These are phyloP conservation scores for Leucania comma DNA, from an alignment of 2,888 invertebrate genomes.

Conservation along the genomic window DNA sequence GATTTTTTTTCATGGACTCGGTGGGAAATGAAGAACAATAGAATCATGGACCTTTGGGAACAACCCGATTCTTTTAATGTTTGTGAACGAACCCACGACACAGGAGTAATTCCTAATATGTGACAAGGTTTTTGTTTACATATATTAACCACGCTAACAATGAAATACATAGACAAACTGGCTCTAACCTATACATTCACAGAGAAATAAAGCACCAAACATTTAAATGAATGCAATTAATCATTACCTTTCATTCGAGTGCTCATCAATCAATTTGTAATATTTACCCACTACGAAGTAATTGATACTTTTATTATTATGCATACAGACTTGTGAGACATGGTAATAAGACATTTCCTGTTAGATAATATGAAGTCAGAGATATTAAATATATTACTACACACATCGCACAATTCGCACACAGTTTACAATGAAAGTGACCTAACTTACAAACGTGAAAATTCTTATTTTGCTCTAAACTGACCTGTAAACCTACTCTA, in stretches of 20 bases:
- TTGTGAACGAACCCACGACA: too few relatives aligned
- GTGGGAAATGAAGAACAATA: too few relatives aligned
- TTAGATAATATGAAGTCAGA: constrained; percentile 34
- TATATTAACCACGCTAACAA: background rate
- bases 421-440: too few relatives aligned
- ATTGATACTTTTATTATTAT: constrained; percentile 51
- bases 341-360: constrained; percentile 49
- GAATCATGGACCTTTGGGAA: too few relatives aligned
- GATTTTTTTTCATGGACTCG: too few relatives aligned
- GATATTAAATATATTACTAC: constrained; percentile 3
- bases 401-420: too few relatives aligned
- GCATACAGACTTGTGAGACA: constrained; percentile 28
- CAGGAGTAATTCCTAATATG: too few relatives aligned
- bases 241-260: constrained; percentile 42
- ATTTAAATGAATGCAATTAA: constrained; percentile 36
- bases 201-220: constrained; percentile 29
- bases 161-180: background rate
- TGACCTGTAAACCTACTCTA: too few relatives aligned
- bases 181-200: background rate
- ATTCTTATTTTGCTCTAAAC: too few relatives aligned
- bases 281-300: constrained; percentile 35
- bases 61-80: too few relatives aligned
- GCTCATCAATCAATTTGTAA: constrained; percentile 51
- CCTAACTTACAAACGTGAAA: too few relatives aligned
- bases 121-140: too few relatives aligned